Base-by-base conservation (phyloP, 2,113 vertebrate genomes). In the Phylloscopus trochilus region DNA sequence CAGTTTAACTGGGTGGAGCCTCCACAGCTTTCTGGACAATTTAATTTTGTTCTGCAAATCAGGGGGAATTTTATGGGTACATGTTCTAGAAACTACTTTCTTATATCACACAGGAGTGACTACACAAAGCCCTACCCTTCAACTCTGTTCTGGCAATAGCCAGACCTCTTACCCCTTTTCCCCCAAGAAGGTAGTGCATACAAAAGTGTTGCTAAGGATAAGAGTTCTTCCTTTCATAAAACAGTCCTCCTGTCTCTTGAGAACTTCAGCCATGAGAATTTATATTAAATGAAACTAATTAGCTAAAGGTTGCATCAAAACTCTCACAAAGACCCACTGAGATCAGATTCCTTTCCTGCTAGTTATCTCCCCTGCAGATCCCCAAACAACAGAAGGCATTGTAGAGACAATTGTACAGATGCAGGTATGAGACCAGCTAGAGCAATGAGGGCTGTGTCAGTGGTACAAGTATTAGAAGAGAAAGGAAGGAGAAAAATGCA, bases 231-330 rank as follows among this genome's bases (percentile, higher is more conserved):
- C 81, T 96, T 95, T 96, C 95, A 79, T 53, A 89, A 91, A 92
- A 87, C 37, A 92, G 74, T 93, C 74, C 33, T 93, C 16, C 41
- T 73, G 77, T 87, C 95, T 96, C 96, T 78, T 89, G 95, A 97
- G 95, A 86, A 58, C 69, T 75, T 89, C 77, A 92, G 70, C 89
- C 95, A 84, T 84, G 96, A 96, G 95, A 93, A 94, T 97, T 92
- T 91, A 76, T 95, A 95, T 95, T 95, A 97, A 93, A 96, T 92
- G 95, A 96, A 97, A 96, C 95, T 97, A 97, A 97, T 97, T 97
- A 97, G 95, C 92, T 95, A 93, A 96, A 96, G 94, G 94, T 96
- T 96, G 96, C 96, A 97, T 95, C 96, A 95, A 95, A 97, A 95
- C 96, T 95, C 95, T 93, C 77, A 89, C 60, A 75, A 94, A 91